A percentile compares a stretch with the other conserved stretches of the same genome.
These are phyloP conservation scores for Orestias chungarensis DNA, from an alignment of 2,797 vertebrate genomes.

Conservation along the genomic window DNA sequence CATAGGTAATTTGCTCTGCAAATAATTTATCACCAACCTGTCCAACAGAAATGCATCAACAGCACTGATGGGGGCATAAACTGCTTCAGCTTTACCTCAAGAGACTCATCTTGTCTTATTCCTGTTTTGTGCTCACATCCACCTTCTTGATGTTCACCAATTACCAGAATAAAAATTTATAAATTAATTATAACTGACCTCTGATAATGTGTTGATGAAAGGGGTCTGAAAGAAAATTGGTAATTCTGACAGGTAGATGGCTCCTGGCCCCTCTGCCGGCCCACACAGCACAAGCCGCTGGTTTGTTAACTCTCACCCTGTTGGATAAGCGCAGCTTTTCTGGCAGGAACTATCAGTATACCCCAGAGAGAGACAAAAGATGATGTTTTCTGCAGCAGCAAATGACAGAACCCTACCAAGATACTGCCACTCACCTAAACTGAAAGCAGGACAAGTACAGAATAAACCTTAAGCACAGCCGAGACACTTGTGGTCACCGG, in stretches of 20 bases:
- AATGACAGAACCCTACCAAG: conserved; percentile 9
- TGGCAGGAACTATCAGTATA: conserved; percentile 19
- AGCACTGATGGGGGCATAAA: conserved; percentile 37
- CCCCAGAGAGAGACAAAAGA: background rate
- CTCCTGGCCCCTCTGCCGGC: conserved; percentile 6
- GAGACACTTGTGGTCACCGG: background rate
- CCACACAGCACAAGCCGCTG: conserved; percentile 1
- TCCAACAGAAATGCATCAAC: conserved; percentile 40
- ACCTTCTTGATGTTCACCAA: conserved; percentile 28
- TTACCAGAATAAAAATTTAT: conserved; percentile 36
- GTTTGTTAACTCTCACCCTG: conserved; percentile 22
- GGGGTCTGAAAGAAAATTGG: conserved; percentile 19
- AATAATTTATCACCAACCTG: conserved; percentile 50
- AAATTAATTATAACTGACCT: conserved; percentile 7
- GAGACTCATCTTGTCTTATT: conserved; percentile 25
- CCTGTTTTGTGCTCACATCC: conserved; percentile 37
- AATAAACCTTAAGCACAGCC: background rate
- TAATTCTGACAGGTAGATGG: conserved; percentile 27
- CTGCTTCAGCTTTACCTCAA: conserved; percentile 19
- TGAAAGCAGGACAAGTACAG: background rate
- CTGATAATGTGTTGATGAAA: conserved; percentile 28
- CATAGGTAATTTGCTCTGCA: conserved; percentile 24
- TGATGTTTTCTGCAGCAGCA: conserved; percentile 13
- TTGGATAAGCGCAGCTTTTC: conserved; percentile 40
- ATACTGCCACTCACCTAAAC: background rate